phyloP scores from a whole-genome alignment of 2,113 vertebrate species.

The Lamprotornis superbus region DNA sequence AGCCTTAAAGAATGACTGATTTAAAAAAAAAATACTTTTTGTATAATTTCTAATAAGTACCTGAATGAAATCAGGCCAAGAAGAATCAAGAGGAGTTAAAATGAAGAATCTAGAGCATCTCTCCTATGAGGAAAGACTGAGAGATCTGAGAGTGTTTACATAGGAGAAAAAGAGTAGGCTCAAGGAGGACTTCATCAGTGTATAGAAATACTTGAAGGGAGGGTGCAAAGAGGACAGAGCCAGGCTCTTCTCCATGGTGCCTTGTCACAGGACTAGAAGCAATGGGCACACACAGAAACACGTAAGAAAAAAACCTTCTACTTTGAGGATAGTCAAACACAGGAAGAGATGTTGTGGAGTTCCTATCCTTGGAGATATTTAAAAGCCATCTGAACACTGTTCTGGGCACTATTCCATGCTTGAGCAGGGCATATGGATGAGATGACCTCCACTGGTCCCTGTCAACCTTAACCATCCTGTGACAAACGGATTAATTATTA shows the following conservation, averaged over 20 bases:
- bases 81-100: neutral
- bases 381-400: neutral
- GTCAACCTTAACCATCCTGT: neutral
- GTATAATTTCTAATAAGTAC: neutral
- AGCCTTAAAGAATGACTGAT: neutral
- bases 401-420: neutral
- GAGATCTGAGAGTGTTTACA: neutral
- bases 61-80: neutral
- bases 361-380: neutral
- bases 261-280: neutral
- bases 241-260: neutral
- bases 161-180: neutral
- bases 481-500: neutral
- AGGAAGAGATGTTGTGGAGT: neutral
- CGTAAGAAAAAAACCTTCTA: neutral
- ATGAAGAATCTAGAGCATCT: neutral
- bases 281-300: neutral
- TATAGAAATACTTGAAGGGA: neutral
- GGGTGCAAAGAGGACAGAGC: neutral
- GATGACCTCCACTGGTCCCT: neutral
- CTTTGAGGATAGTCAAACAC: neutral
- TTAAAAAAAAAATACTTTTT: neutral
- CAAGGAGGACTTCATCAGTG: neutral
- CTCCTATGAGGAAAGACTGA: neutral
- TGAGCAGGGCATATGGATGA: neutral